Percentiles rank a stretch among this genome's conserved stretches.
Conservation (phyloP, 2,113 vertebrate genomes). For the Nematolebias whitei region DNA sequence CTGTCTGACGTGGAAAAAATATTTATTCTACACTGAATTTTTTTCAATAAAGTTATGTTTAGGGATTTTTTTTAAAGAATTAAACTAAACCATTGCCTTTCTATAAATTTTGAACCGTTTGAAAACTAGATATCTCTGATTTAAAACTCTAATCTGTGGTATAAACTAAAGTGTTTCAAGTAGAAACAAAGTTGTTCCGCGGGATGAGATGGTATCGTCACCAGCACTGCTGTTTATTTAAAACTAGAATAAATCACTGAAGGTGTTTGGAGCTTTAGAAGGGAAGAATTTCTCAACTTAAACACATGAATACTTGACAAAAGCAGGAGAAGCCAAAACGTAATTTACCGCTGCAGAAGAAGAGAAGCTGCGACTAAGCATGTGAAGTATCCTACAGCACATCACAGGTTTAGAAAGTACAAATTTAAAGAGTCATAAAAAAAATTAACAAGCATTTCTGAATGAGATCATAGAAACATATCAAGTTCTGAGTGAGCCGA, state of each 20-base stretch:
- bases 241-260: slow-evolving; percentile 1
- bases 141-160: neutral
- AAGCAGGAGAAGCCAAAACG: neutral
- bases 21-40: neutral
- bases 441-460: slow-evolving; percentile 25
- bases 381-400: slow-evolving; percentile 9
- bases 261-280: neutral
- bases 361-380: slow-evolving; percentile 16
- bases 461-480: no score
- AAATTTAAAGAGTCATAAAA: slow-evolving; percentile 42
- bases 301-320: slow-evolving; percentile 3
- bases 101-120: neutral
- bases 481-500: neutral
- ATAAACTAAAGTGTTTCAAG: slow-evolving; percentile 14
- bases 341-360: neutral
- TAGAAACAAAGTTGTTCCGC: slow-evolving; percentile 31
- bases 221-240: slow-evolving; percentile 15
- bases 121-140: neutral
- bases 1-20: neutral
- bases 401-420: neutral
- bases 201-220: neutral
- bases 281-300: neutral
- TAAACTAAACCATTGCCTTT: neutral
- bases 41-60: neutral
- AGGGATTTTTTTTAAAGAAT: neutral